Percentiles rank a stretch among this genome's conserved stretches.
These are phyloP conservation scores for Salmo trutta DNA, from an alignment of 2,797 vertebrate species.

Conservation along the genomic window DNA sequence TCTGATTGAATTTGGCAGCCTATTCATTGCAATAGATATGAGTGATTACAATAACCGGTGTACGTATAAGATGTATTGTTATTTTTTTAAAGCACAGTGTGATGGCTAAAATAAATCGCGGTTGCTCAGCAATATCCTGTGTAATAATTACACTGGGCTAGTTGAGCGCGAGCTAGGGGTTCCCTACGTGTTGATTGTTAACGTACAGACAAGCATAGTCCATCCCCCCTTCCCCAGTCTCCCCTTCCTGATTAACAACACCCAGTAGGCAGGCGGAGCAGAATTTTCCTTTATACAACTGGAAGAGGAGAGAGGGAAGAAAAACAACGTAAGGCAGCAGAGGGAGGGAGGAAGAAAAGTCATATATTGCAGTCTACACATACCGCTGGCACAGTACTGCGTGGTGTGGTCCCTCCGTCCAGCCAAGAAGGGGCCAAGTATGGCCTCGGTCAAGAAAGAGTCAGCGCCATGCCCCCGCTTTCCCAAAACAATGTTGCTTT, in stretches of 20 bases:
- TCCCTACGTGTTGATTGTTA: conserved; percentile 75
- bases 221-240: conserved; percentile 70
- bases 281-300: conserved; percentile 26
- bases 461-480: conserved; percentile 6
- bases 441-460: conserved; percentile 11
- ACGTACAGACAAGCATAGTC: conserved; percentile 73
- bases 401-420: conserved; percentile 23
- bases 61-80: too few relatives aligned
- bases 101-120: neutral
- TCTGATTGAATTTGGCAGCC: neutral
- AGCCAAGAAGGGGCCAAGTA: conserved; percentile 31
- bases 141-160: neutral
- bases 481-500: conserved; percentile 23
- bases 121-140: neutral
- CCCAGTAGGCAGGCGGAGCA: conserved; percentile 45
- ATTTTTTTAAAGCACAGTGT: neutral
- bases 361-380: conserved; percentile 44
- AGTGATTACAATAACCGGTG: neutral
- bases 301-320: conserved; percentile 3
- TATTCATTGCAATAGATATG: neutral
- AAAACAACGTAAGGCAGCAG: neutral
- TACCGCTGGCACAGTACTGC: conserved; percentile 34
- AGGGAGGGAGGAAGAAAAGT: conserved; percentile 21
- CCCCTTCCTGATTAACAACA: conserved; percentile 74
- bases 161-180: conserved; percentile 9